A percentile compares a stretch with the other conserved stretches of the same genome.
Evolutionary conservation across 2,888 invertebrate genomes (phyloP).

Genomic region (Koerneria pararmatus): DNA sequence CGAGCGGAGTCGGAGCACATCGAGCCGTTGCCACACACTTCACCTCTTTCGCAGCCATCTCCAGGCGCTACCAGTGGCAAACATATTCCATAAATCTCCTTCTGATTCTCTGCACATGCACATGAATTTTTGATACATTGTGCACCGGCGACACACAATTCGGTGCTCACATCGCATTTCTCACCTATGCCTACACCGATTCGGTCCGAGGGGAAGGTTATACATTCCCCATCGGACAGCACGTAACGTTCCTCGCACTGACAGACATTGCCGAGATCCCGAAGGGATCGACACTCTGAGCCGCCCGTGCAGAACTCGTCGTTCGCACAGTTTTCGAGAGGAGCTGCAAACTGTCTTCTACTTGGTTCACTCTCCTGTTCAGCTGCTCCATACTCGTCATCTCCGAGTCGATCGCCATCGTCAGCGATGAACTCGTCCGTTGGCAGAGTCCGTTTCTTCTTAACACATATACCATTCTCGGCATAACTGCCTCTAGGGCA

Average conservation of each 20-base stretch:
- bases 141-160: conserved; percentile 46
- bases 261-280: conserved; percentile 45
- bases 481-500: conserved; percentile 44
- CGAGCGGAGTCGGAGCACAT: conserved; percentile 33
- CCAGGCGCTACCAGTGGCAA: conserved; percentile 42
- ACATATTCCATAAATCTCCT: conserved; percentile 46
- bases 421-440: conserved; percentile 20
- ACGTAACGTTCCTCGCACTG: conserved; percentile 38
- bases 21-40: conserved; percentile 46
- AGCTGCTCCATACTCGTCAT: not conserved
- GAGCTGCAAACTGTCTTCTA: conserved; percentile 29
- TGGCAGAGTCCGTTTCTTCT: not conserved
- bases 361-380: conserved; percentile 13
- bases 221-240: conserved; percentile 38
- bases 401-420: not conserved
- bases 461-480: conserved; percentile 44
- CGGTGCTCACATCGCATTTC: conserved; percentile 26
- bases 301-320: conserved; percentile 43
- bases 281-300: conserved; percentile 42
- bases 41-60: conserved; percentile 47
- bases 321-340: conserved; percentile 44
- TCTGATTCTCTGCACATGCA: conserved; percentile 31
- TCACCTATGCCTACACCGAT: conserved; percentile 34
- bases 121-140: conserved; percentile 36
- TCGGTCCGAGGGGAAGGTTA: conserved; percentile 30